Base-by-base conservation (phyloP, 1,140 invertebrate species). In the Calycopis cecrops region DNA sequence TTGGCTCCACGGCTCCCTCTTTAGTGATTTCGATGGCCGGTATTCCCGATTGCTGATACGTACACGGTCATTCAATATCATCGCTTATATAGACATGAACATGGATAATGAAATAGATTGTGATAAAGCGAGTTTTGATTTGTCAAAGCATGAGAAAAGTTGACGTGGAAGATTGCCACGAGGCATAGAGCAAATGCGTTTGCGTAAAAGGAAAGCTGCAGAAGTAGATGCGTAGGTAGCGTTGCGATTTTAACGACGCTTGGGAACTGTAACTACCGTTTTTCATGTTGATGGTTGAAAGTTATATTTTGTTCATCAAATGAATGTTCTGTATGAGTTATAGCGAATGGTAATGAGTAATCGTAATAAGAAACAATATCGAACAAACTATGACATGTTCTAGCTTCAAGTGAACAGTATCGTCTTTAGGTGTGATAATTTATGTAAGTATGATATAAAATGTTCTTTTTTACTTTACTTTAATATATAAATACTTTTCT, bases 1-100 rank as follows among this genome's bases (percentile, higher is more conserved):
- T 73, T 73, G 85, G 75, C 76, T 85, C 85, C 77, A 73, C 64
- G 51, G 78, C 76, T 57, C 92, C 92, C 84, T 96, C 94, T 90
- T 95, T 94, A 66, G 94, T 96, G 73, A 97, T 96, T 92, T 97
- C 95, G 90, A 92, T 91, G 79, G 91, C 91, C 87, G 83, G 81
- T 79, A 87, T 87, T 70, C 84, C 85, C 73, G 83, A 83, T 80
- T 86, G 81, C 85, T 86, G 65, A 79, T 75, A 74, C 50, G 68
- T 73, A 86, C 73, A 85, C 65, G 70, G 67, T 84, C 70, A 84
- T 83, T 85, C 72, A 78, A 76, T 67, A 71, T 62, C 65, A 78
- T 60, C 76, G 62, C 69, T 64, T 66, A 67, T 65, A 63, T 60
- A 69, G 63, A 73, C 63, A 78, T 75, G 67, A 73, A 55, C 63